Evolutionary conservation across 2,888 invertebrate genomes (phyloP).

Genomic region (Leuctra nigra): DNA sequence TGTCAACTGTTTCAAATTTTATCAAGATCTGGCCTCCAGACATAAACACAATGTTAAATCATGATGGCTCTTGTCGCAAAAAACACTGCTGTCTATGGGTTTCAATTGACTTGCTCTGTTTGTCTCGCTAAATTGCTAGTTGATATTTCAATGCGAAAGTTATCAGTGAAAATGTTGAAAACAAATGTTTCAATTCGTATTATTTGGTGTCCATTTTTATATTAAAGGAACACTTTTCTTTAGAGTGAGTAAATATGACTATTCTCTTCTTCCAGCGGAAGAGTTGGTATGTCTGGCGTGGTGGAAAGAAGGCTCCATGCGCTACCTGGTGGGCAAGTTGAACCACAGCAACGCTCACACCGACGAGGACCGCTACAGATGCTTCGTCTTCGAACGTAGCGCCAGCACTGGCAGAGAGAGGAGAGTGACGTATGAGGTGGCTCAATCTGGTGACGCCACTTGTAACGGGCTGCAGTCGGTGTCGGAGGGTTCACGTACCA

Average conservation of each 20-base stretch:
- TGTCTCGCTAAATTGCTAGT: too few species aligned
- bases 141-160: too few species aligned
- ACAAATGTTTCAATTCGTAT: background rate
- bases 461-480: slow-evolving; percentile 70
- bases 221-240: too few species aligned
- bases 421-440: slow-evolving; percentile 23
- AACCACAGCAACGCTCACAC: slow-evolving; percentile 44
- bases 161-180: background rate
- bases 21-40: too few species aligned
- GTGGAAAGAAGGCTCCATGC: slow-evolving; percentile 77
- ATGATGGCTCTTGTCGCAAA: too few species aligned
- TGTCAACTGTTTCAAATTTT: too few species aligned
- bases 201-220: too few species aligned
- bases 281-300: slow-evolving; percentile 73
- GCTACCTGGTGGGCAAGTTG: slow-evolving; percentile 44
- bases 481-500: slow-evolving; percentile 69
- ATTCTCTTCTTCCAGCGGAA: slow-evolving; percentile 55
- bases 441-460: slow-evolving; percentile 67
- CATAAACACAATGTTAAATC: too few species aligned
- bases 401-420: slow-evolving; percentile 18
- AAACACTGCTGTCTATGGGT: too few species aligned
- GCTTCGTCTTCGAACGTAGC: slow-evolving; percentile 63
- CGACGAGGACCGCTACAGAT: slow-evolving; percentile 74
- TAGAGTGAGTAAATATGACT: too few species aligned
- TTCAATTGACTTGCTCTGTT: too few species aligned